These are phyloP conservation scores for Recurvirostra avosetta DNA, from an alignment of 2,113 vertebrate genomes.

Conservation along the genomic window DNA sequence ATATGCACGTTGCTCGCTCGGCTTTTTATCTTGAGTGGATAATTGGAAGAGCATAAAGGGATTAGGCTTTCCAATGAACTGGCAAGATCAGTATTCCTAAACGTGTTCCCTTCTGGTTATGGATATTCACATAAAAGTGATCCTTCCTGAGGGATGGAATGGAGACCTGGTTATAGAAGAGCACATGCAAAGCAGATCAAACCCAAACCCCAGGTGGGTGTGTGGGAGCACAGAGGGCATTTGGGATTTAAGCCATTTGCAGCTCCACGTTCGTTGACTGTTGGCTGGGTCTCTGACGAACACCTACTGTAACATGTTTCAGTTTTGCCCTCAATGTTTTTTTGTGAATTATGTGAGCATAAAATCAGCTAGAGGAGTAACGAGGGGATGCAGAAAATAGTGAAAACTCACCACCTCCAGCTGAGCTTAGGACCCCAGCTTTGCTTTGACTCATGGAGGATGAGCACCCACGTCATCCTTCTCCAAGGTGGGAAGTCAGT, in stretches of 20 bases:
- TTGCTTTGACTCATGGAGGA: background rate
- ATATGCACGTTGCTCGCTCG: background rate
- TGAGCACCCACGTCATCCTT: background rate
- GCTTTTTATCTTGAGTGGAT: background rate
- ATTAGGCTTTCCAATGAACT: background rate
- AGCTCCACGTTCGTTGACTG: background rate
- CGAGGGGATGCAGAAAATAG: accelerated
- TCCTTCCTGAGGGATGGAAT: background rate
- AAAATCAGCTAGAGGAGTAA: background rate
- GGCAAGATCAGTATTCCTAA: background rate
- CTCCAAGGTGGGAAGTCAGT: background rate
- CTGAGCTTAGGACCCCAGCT: background rate
- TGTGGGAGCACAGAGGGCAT: background rate
- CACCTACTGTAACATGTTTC: background rate
- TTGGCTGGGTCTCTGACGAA: background rate
- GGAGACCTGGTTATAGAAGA: background rate
- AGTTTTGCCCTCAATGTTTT: background rate
- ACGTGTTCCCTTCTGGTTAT: background rate
- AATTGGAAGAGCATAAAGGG: background rate
- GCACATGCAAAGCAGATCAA: background rate
- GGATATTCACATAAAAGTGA: background rate
- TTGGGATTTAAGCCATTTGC: background rate
- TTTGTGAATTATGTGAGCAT: background rate
- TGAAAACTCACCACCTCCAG: background rate
- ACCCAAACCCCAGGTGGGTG: background rate